These are phyloP conservation scores for Protobothrops flavoviridis DNA, from an alignment of 2,113 vertebrate genomes.

Conservation along the genomic window DNA sequence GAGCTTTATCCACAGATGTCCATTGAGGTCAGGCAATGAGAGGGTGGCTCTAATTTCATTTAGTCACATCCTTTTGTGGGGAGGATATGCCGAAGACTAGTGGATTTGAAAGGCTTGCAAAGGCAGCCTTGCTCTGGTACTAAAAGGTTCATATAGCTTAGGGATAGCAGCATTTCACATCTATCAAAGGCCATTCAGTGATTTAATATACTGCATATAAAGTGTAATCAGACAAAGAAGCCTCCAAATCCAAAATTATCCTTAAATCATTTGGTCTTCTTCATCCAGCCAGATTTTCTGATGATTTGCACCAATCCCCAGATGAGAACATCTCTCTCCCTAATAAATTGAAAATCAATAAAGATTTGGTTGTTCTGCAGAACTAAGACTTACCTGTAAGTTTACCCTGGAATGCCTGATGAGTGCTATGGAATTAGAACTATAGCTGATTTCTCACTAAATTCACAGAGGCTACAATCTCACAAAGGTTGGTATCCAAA, in stretches of 20 bases:
- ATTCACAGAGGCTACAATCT: background rate
- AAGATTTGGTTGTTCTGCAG: background rate
- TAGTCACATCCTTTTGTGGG: slow-evolving; percentile 29
- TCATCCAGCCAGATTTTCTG: background rate
- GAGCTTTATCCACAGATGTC: slow-evolving; percentile 75
- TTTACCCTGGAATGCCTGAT: background rate
- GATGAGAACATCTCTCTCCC: background rate
- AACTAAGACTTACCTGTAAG: background rate
- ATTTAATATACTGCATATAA: slow-evolving; percentile 1
- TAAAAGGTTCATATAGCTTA: slow-evolving; percentile 34
- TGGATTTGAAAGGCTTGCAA: slow-evolving; percentile 50
- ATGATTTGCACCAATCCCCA: background rate
- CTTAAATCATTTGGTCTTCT: background rate
- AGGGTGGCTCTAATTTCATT: slow-evolving; percentile 65
- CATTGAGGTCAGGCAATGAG: slow-evolving; percentile 63
- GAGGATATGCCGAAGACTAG: slow-evolving; percentile 55
- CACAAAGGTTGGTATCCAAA: background rate
- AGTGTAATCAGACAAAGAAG: slow-evolving; percentile 40
- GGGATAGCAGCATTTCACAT: slow-evolving; percentile 43
- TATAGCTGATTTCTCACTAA: background rate
- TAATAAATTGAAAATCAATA: background rate
- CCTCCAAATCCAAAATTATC: background rate
- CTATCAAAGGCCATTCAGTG: slow-evolving; percentile 3
- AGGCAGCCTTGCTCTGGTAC: slow-evolving; percentile 33
- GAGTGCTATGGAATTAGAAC: background rate